These are phyloP conservation scores for Gastracanthus pulcherrimus DNA, from an alignment of 2,888 invertebrate species.

Conservation along the genomic window DNA sequence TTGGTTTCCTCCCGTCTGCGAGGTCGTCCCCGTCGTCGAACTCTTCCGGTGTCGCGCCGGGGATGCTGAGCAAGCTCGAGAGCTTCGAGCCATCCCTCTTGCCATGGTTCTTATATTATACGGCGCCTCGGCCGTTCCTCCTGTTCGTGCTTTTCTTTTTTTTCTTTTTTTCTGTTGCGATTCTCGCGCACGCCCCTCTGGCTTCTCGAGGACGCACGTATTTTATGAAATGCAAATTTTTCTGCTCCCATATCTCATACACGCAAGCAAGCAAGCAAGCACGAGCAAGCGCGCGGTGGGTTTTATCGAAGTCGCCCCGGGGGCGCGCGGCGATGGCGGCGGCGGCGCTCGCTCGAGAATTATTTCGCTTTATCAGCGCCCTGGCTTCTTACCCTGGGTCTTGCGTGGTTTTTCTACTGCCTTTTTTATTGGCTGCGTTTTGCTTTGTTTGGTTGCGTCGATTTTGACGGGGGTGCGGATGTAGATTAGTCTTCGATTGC, in stretches of 20 bases:
- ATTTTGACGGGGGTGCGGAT: not conserved
- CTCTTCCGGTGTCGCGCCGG: slow-evolving; percentile 49
- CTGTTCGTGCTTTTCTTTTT: not conserved
- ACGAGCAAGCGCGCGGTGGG: too few relatives aligned
- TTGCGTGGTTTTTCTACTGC: not conserved
- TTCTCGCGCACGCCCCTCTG: slow-evolving; percentile 33
- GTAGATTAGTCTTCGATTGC: not conserved
- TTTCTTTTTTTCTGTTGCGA: not conserved
- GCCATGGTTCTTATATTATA: slow-evolving; percentile 59
- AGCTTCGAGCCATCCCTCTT: slow-evolving; percentile 29
- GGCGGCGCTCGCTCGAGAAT: slow-evolving; percentile 23
- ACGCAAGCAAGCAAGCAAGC: too few relatives aligned
- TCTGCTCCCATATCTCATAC: slow-evolving; percentile 58
- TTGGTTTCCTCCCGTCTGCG: not conserved
- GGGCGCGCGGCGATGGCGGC: not conserved
- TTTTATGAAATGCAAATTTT: slow-evolving; percentile 72
- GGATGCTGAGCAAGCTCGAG: slow-evolving; percentile 57
- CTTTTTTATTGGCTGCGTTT: slow-evolving; percentile 5
- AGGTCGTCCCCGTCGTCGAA: slow-evolving; percentile 35
- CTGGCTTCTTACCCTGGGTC: slow-evolving; percentile 25
- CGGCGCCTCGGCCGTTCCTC: slow-evolving; percentile 25
- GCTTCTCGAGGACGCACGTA: slow-evolving; percentile 65
- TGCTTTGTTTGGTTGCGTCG: slow-evolving; percentile 4
- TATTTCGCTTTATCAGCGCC: slow-evolving; percentile 52
- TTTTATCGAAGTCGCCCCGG: slow-evolving; percentile 46